Evolutionary conservation across 2,888 invertebrate genomes (phyloP), one percentile per base, ranked within the genome.

Genomic region (Lamellibrachia columna): DNA sequence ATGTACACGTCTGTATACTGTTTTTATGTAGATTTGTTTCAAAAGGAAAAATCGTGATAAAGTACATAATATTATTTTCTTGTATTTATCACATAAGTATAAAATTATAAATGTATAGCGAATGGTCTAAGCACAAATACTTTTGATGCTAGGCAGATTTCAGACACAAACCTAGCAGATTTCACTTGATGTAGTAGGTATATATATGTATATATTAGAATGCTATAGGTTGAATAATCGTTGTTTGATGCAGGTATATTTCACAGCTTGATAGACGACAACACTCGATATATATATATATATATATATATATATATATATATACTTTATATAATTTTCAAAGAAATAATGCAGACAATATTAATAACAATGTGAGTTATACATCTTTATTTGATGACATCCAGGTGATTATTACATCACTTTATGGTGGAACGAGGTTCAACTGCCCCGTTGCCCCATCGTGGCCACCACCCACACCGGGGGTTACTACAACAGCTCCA

Each of bases 381-480:
- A 58, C 58, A 58, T 2, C 11, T 58, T 58, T 2, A 11, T 8
- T 58, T 15, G 8, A 58, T 15, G 8, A 7, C 58, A 7, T 11
- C 40, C 98, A 93, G 98, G 98, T 3, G 98, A 98, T 94, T 98
- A 98, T 96, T 97, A 97, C 93, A 97, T 98, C 91, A 98, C 98
- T 93, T 97, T 98, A 52, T 98, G 97, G 93, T 98, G 98, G 97
- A 98, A 98, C 94, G 98, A 98, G 9, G 97, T 98, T 28, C 97
- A 97, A 0, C 97, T 98, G 53, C 97, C 98, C 0, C 98, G 98
- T 91, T 98, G 98, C 2, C 98, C 98, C 0, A 97, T 97, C 97
- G 92, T 97, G 97, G 94, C 96, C 52, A 95, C 95, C 93, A 96
- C 97, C 15, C 95, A 95, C 53, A 94, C 95, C 60, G 92, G 52